These are phyloP conservation scores for Euschistus heros DNA, from an alignment of 1,140 invertebrate species.

Conservation along the genomic window DNA sequence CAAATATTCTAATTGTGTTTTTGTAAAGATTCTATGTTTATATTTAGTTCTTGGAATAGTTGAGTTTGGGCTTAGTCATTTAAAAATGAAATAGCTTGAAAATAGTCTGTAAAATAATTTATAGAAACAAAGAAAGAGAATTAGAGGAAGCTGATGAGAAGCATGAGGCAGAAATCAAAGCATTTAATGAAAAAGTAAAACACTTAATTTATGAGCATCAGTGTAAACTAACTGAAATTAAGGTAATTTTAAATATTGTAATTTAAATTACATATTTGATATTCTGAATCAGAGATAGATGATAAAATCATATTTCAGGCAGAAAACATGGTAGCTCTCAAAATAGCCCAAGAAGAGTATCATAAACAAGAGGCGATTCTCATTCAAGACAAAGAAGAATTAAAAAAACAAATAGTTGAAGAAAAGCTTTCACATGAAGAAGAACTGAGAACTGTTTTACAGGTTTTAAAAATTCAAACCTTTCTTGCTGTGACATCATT, in stretches of 20 bases:
- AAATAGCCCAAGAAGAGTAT: slow-evolving; percentile 63
- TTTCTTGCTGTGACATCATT: not conserved
- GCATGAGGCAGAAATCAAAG: slow-evolving; percentile 75
- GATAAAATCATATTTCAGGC: slow-evolving; percentile 36
- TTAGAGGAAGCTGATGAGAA: slow-evolving; percentile 77
- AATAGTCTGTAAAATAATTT: too few species aligned
- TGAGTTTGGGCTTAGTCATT: too few species aligned
- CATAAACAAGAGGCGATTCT: slow-evolving; percentile 61
- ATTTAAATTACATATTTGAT: not conserved
- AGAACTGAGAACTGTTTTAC: slow-evolving; percentile 49
- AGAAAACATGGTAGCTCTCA: slow-evolving; percentile 61
- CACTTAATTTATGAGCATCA: slow-evolving; percentile 87
- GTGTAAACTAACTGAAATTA: slow-evolving; percentile 62
- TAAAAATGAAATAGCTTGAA: too few species aligned
- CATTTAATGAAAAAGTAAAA: slow-evolving; percentile 86
- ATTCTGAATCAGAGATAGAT: not conserved
- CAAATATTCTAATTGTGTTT: too few species aligned
- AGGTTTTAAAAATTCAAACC: slow-evolving; percentile 36
- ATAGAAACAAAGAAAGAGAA: slow-evolving; percentile 71
- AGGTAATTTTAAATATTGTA: slow-evolving; percentile 34
- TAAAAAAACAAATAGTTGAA: slow-evolving; percentile 63
- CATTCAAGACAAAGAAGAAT: slow-evolving; percentile 61
- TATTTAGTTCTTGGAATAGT: too few species aligned
- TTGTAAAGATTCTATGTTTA: too few species aligned
- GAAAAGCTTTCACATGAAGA: slow-evolving; percentile 55